Percentiles rank a stretch among this genome's conserved stretches.
phyloP scores from a whole-genome alignment of 2,113 vertebrate genomes.

The Odontesthes bonariensis region DNA sequence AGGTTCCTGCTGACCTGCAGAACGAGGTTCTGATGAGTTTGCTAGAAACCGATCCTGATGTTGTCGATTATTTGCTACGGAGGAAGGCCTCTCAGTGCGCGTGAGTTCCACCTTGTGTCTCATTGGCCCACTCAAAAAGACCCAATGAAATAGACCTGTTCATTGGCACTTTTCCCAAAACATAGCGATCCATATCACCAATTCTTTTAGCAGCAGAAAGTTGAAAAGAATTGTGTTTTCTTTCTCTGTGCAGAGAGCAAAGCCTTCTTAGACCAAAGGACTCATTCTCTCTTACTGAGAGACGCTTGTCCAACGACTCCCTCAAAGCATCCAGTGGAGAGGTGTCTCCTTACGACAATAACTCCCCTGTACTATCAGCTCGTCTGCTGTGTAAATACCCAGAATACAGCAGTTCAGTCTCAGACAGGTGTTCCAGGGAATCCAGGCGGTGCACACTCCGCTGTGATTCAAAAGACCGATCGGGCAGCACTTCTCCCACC shows the following conservation, averaged over 20 bases:
- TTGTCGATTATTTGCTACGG: conserved; percentile 95
- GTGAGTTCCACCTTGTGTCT: conserved; percentile 83
- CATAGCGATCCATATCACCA: background rate
- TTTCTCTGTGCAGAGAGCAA: conserved; percentile 82
- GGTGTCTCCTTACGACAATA: conserved; percentile 97
- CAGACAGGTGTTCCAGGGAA: conserved; percentile 80
- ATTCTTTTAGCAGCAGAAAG: background rate
- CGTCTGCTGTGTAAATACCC: conserved; percentile 81
- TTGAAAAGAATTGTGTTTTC: background rate
- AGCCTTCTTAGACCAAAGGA: conserved; percentile 80
- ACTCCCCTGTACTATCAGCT: conserved; percentile 91
- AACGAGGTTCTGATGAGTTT: conserved; percentile 96
- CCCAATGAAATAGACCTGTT: background rate
- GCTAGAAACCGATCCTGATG: conserved; percentile 93
- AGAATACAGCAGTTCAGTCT: conserved; percentile 74
- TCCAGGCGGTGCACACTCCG: conserved; percentile 77
- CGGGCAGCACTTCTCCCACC: conserved; percentile 83
- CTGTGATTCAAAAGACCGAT: conserved; percentile 80
- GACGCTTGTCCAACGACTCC: conserved; percentile 90
- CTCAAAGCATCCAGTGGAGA: conserved; percentile 94
- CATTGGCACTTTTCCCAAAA: background rate
- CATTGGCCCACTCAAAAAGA: background rate
- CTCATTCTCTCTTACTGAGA: conserved; percentile 85
- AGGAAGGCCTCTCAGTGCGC: conserved; percentile 92
- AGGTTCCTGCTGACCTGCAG: conserved; percentile 96